Conservation (phyloP, 2,888 invertebrate species). For the Ophonus ardosiacus region DNA sequence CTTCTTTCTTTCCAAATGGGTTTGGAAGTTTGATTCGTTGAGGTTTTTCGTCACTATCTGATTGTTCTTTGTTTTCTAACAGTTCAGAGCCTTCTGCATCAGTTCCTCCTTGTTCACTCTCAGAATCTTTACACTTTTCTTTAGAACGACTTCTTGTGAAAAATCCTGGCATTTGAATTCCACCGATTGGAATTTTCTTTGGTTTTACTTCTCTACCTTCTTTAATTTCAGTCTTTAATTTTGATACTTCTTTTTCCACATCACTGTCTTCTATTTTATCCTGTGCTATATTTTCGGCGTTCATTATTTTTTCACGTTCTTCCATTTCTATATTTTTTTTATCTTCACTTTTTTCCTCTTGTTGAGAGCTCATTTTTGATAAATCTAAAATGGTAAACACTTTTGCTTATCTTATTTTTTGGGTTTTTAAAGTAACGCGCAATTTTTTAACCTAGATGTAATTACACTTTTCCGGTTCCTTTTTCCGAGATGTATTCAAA, state of each 20-base stretch:
- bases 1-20: constrained; percentile 78
- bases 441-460: constrained; percentile 29
- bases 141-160: constrained; percentile 87
- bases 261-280: constrained; percentile 75
- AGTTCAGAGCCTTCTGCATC: constrained; percentile 74
- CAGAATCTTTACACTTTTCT: constrained; percentile 80
- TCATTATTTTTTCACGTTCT: constrained; percentile 80
- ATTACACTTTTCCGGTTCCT: constrained; percentile 15
- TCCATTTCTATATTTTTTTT: constrained; percentile 83
- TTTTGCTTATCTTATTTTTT: neutral
- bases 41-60: constrained; percentile 70
- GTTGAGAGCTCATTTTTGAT: constrained; percentile 49
- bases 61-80: constrained; percentile 71
- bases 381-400: constrained; percentile 9
- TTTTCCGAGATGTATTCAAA: neutral
- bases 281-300: constrained; percentile 80
- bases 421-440: constrained; percentile 17
- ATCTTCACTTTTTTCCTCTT: constrained; percentile 78
- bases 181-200: constrained; percentile 91
- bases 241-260: constrained; percentile 77
- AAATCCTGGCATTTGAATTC: constrained; percentile 92
- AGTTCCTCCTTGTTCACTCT: constrained; percentile 75
- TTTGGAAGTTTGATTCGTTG: constrained; percentile 77
- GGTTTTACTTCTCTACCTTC: constrained; percentile 87
- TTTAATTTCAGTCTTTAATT: constrained; percentile 79